Evolutionary conservation across 2,888 invertebrate species (phyloP), one percentile per base, ranked within the genome.

Genomic region (Julus scanicus): DNA sequence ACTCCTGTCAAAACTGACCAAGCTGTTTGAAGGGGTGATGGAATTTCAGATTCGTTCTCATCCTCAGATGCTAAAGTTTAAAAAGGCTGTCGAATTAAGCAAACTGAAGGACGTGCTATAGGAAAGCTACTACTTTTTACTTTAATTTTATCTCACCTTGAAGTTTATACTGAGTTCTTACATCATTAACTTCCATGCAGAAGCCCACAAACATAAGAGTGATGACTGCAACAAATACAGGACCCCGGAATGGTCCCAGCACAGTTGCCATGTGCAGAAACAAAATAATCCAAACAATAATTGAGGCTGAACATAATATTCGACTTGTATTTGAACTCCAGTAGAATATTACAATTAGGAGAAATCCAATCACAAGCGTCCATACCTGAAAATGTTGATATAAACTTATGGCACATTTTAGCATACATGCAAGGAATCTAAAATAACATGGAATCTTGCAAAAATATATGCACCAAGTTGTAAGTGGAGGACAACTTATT

Each of bases 231-330:
- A 95, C 93, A 92, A 97, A 96, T 29, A 95, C 94, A 86, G 96
- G 94, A n/a, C 96, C 94, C 92, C 96, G 95, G 80, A 96, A 94
- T 0, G 95, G 94, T 0, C 96, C 96, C 1, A 96, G 94, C 63
- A 95, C 93, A 90, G 96, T 95, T 85, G 97, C 95, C 15, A 96
- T 90, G 91, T 95, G 96, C 90, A 96, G 94, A 37, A 96, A 94
- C 53, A 96, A 92, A 5, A 96, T 93, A 17, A 96, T 92, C 97
- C 97, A 98, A 0, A 97, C 95, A 13, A 94, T 94, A 87, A 95
- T 93, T 80, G 95, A 94, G 63, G 92, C 89, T 63, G 90, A 90
- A 17, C 90, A 89, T 44, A 93, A 89, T 91, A 96, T 95, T 88
- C 94, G 92, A 8, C 93, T 92, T 89, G 95, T 95, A 89, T 95